These are phyloP conservation scores for Oreochromis mossambicus DNA, from an alignment of 2,797 vertebrate genomes.

Conservation along the genomic window DNA sequence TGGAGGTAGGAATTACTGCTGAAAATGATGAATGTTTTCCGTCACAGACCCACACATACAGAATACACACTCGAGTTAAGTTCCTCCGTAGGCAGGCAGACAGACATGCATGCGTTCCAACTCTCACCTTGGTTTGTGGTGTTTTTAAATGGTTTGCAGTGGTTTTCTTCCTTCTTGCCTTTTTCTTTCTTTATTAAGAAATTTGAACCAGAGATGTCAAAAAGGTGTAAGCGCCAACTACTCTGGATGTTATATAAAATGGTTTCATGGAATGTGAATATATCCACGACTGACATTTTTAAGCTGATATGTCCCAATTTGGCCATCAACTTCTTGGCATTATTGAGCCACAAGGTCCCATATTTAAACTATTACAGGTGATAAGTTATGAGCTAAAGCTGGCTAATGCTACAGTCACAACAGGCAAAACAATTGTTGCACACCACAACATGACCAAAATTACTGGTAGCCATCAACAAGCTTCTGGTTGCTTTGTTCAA, in stretches of 20 bases:
- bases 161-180: not conserved
- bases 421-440: not conserved
- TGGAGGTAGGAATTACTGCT: constrained; percentile 87
- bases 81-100: constrained; percentile 3
- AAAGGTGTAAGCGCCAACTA: not conserved
- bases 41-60: not conserved
- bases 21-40: constrained; percentile 19
- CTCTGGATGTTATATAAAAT: not conserved
- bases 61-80: not conserved
- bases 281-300: not conserved
- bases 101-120: not conserved
- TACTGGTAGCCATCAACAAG: not conserved
- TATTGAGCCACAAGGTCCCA: not conserved
- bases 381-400: not conserved
- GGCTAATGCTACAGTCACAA: not conserved
- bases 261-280: not conserved
- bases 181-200: not conserved
- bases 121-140: constrained; percentile 7
- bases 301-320: not conserved
- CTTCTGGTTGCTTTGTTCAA: not conserved
- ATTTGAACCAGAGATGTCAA: not conserved
- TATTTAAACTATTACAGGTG: not conserved
- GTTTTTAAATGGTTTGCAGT: constrained; percentile 51
- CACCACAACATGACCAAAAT: not conserved
- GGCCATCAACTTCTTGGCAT: not conserved